A percentile compares a stretch with the other conserved stretches of the same genome.
Conservation (phyloP, 2,113 vertebrate genomes). For the Pomatostomus ruficeps region DNA sequence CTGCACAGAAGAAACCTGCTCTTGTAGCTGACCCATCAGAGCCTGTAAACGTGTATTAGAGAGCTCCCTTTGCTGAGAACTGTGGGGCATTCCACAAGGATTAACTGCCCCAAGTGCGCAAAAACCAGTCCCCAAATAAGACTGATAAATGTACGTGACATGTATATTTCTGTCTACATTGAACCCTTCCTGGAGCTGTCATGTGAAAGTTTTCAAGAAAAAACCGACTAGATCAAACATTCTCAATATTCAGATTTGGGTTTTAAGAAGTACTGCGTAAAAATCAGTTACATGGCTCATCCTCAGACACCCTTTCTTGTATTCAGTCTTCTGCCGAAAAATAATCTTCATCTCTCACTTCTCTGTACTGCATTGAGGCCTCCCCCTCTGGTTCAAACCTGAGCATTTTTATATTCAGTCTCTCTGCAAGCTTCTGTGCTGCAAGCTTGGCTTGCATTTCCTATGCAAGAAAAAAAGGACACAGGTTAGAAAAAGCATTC, state of each 20-base stretch:
- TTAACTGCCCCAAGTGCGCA: background rate
- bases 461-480: slow-evolving; percentile 15
- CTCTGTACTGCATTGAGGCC: slow-evolving; percentile 77
- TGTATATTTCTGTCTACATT: background rate
- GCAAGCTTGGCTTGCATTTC: slow-evolving; percentile 87
- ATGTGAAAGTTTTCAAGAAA: background rate
- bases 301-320: background rate
- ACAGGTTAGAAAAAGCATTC: background rate
- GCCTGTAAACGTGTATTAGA: background rate
- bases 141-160: background rate
- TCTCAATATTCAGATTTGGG: background rate
- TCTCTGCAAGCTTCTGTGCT: slow-evolving; percentile 88
- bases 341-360: slow-evolving; percentile 80
- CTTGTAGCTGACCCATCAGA: background rate
- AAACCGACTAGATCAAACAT: background rate
- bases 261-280: background rate
- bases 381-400: slow-evolving; percentile 81
- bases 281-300: background rate
- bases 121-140: background rate
- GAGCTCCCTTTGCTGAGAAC: background rate
- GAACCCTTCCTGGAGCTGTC: background rate
- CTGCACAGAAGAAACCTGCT: background rate
- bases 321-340: slow-evolving; percentile 80
- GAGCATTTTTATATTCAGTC: slow-evolving; percentile 80
- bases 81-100: background rate